These are phyloP conservation scores for Vespertilio murinus DNA, from an alignment of 2,797 vertebrate species.

Conservation along the genomic window DNA sequence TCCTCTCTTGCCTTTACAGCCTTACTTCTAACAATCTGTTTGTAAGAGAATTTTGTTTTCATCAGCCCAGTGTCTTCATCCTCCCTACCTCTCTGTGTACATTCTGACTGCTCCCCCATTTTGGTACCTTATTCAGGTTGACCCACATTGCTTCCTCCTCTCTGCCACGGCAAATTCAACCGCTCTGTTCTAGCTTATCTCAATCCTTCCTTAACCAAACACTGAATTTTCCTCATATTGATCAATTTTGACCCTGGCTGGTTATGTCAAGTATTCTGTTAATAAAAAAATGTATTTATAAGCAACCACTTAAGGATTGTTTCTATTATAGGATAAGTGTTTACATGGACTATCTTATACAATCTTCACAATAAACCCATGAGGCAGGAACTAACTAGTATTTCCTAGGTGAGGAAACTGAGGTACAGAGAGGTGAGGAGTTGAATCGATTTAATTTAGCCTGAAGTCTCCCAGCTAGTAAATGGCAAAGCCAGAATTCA, in stretches of 20 bases:
- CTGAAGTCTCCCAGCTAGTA: neutral
- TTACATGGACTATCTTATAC: neutral
- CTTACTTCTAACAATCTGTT: neutral
- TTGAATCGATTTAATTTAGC: neutral
- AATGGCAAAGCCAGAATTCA: neutral
- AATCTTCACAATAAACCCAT: neutral
- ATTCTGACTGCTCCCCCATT: neutral
- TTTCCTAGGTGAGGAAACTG: constrained; percentile 1
- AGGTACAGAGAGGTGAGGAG: neutral
- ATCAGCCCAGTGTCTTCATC: neutral
- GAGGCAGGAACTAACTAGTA: neutral
- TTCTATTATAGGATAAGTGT: neutral
- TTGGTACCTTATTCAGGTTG: neutral
- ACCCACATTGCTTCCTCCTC: neutral
- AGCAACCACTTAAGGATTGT: neutral
- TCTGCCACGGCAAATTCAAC: neutral
- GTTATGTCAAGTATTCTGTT: neutral
- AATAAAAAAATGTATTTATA: neutral
- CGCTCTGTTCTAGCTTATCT: neutral
- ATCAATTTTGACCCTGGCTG: neutral
- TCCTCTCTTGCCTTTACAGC: neutral
- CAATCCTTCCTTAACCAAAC: neutral
- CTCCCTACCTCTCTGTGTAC: neutral
- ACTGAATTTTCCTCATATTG: neutral
- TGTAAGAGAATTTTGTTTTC: neutral